A percentile compares a stretch with the other conserved stretches of the same genome.
These are phyloP conservation scores for Bursaphelenchus mucronatus DNA, from an alignment of 1,140 invertebrate species.

Conservation along the genomic window DNA sequence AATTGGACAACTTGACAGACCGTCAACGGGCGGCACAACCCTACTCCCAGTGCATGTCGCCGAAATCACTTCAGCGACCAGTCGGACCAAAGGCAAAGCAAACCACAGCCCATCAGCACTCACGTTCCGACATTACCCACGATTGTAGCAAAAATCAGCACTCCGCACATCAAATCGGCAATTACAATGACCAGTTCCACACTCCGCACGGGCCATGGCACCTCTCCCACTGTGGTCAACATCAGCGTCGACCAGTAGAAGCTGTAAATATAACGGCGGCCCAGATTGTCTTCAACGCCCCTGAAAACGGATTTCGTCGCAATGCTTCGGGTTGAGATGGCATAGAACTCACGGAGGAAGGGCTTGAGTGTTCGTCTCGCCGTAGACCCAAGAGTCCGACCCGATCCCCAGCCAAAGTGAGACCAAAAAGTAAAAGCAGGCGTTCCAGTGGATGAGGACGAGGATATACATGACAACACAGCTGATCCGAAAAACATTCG, in stretches of 20 bases:
- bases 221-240: slow-evolving; percentile 80
- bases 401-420: slow-evolving; percentile 77
- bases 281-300: slow-evolving; percentile 39
- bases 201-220: slow-evolving; percentile 64
- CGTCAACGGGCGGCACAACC: no score
- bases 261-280: slow-evolving; percentile 68
- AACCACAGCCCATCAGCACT: background rate
- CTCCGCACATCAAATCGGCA: slow-evolving; percentile 79
- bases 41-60: no score
- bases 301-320: slow-evolving; percentile 25
- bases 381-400: slow-evolving; percentile 77
- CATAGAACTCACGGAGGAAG: slow-evolving; percentile 41
- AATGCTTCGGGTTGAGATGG: background rate
- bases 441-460: slow-evolving; percentile 93
- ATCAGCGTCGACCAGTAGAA: slow-evolving; percentile 96
- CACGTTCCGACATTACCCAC: slow-evolving; percentile 77
- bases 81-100: background rate
- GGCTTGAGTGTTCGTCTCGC: slow-evolving; percentile 48
- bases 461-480: slow-evolving; percentile 76
- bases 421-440: slow-evolving; percentile 86
- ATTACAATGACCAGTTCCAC: slow-evolving; percentile 83
- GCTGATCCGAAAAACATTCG: slow-evolving; percentile 68
- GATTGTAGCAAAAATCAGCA: slow-evolving; percentile 79
- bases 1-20: no score
- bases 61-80: background rate